Conservation (phyloP, 2,797 vertebrate species). For the Acanthurus lineatus region DNA sequence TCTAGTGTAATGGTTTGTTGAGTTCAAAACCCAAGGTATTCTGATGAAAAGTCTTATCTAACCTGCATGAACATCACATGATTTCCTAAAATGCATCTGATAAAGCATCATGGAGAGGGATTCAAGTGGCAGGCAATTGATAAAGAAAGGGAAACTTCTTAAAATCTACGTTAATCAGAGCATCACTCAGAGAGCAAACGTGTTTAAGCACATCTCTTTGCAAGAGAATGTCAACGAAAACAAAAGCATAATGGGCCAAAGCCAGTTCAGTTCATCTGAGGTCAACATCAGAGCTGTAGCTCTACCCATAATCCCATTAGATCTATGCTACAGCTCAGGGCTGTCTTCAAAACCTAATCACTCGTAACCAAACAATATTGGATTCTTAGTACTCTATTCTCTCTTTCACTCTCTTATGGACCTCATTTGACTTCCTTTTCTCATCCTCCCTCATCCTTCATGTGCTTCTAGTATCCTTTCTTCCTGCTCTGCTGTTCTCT, state of each 20-base stretch:
- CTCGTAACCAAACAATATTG: conserved; percentile 48
- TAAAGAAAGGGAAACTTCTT: neutral
- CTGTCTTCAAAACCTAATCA: conserved; percentile 52
- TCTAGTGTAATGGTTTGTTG: too few species aligned
- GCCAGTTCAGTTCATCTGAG: conserved; percentile 41
- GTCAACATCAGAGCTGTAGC: conserved; percentile 54
- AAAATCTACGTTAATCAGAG: neutral
- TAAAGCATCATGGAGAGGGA: neutral
- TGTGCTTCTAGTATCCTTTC: neutral
- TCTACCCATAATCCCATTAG: conserved; percentile 44
- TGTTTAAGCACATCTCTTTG: conserved; percentile 17
- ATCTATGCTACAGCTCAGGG: conserved; percentile 30
- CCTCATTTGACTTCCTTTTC: conserved; percentile 46
- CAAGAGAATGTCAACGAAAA: conserved; percentile 6
- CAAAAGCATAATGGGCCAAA: conserved; percentile 28
- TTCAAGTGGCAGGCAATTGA: neutral
- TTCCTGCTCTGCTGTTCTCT: conserved; percentile 12
- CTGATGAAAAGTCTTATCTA: neutral
- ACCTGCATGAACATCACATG: neutral
- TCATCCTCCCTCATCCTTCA: conserved; percentile 17
- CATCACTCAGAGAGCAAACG: neutral
- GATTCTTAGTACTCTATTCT: conserved; percentile 40
- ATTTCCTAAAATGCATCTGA: conserved; percentile 14
- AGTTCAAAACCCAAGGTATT: neutral
- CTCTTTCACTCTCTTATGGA: conserved; percentile 29